phyloP scores from a whole-genome alignment of 2,113 vertebrate genomes.

The Neogobius melanostomus region DNA sequence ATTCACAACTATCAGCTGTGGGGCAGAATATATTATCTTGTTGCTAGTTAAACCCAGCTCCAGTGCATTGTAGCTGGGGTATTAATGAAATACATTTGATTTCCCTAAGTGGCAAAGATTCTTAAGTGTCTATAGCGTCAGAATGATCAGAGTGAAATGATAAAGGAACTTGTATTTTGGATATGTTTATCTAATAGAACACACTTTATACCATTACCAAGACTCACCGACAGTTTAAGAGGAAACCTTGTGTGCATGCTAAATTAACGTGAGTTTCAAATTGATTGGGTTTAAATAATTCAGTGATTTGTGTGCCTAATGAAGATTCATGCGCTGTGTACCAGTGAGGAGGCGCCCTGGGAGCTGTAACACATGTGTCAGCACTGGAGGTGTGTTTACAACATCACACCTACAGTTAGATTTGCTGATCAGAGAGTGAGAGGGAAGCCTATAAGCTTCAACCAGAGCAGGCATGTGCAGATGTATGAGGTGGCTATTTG shows the following conservation, averaged over 20 bases:
- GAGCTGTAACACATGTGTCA: conserved; percentile 3
- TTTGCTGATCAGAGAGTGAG: conserved; percentile 39
- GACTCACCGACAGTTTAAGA: conserved; percentile 11
- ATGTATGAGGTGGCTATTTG: neutral
- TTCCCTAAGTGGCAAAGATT: conserved; percentile 18
- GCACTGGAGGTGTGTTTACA: conserved; percentile 15
- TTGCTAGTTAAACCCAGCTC: conserved; percentile 7
- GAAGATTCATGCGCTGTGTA: conserved; percentile 50
- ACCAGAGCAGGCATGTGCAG: neutral
- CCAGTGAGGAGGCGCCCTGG: conserved; percentile 34
- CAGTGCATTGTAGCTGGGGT: conserved; percentile 3
- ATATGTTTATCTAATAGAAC: neutral
- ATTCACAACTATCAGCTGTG: conserved; percentile 50
- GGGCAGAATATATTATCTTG: conserved; percentile 50
- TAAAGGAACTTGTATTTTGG: conserved; percentile 3
- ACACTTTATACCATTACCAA: neutral
- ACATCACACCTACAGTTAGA: conserved; percentile 34
- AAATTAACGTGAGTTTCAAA: conserved; percentile 34
- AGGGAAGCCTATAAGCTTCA: conserved; percentile 27
- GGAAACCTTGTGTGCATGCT: conserved; percentile 25
- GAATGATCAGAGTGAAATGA: conserved; percentile 19
- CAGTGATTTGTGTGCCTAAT: conserved; percentile 55
- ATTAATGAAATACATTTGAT: conserved; percentile 34
- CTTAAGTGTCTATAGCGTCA: conserved; percentile 14
- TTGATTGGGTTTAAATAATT: conserved; percentile 64